Base-by-base conservation (phyloP, 2,888 invertebrate species). In the Slavum lentiscoides region DNA sequence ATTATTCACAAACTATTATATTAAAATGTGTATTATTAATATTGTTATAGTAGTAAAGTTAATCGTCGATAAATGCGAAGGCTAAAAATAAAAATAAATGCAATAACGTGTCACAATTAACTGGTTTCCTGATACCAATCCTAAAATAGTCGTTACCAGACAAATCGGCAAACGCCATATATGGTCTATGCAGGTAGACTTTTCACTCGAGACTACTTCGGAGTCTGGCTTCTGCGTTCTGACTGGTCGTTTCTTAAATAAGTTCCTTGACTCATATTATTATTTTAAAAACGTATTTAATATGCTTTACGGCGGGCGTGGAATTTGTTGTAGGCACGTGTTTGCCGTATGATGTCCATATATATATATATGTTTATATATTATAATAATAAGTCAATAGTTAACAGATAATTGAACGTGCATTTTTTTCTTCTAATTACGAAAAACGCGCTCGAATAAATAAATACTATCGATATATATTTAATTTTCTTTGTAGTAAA, bases 131-230 rank as follows among this genome's bases (percentile, higher is more conserved):
- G 55, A 39, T 70, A 39, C 53, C 64, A 70, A 70, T 80, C 77
- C 77, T 64, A 80, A 80, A 80, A 70, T 80, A 70, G 77, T 70
- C 62, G 77, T 80, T 62, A 70, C 70, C 62, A 53, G 53, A 62
- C 70, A 80, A 68, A 37, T 70, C 64, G n/a, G 64, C 70, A 55
- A 64, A 37, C 61, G 21, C 77, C 77, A 64, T 80, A 70, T 80
- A 80, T 69, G 70, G 77, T 64, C 69, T 15, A 80, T 23, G 55
- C 37, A 70, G 55, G 70, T 80, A 64, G 70, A 70, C 39, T 59
- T 67, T 68, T 76, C 61, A 61, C 69, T 59, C 67, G 4, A n/a
- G 55, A 70, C 55, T 62, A 21, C 62, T 62, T 62, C 37, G 61
- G 59, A 6, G 21, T 62, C 7, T 17, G 5, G 17, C 13, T 61